Evolutionary conservation across 2,888 invertebrate species (phyloP).

Genomic region (Meliscaeva auricollis): DNA sequence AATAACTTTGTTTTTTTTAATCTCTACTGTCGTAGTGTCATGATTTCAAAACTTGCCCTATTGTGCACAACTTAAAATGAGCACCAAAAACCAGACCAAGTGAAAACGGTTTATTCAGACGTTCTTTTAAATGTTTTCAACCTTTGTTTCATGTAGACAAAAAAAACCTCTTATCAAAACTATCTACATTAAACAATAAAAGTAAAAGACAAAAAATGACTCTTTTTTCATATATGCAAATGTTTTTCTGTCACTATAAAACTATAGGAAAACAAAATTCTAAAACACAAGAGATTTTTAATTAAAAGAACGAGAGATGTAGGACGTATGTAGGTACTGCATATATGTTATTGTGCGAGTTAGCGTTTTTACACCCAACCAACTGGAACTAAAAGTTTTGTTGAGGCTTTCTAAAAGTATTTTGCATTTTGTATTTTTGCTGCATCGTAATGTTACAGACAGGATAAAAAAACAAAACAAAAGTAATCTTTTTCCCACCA

Average conservation of each 20-base stretch:
- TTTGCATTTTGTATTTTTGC: neutral
- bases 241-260: neutral
- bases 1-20: too few relatives aligned
- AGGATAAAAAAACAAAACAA: neutral
- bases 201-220: neutral
- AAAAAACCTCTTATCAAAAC: neutral
- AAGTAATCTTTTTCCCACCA: constrained; percentile 8
- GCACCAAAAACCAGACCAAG: too few relatives aligned
- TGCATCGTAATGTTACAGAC: neutral
- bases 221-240: constrained; percentile 20
- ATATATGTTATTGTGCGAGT: neutral
- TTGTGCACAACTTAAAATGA: too few relatives aligned
- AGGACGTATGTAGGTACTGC: neutral
- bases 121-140: neutral
- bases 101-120: too few relatives aligned
- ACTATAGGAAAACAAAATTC: neutral
- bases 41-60: too few relatives aligned
- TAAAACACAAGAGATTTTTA: constrained; percentile 23
- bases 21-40: too few relatives aligned
- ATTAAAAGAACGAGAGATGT: neutral
- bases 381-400: neutral
- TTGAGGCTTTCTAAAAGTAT: constrained; percentile 5
- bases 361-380: neutral
- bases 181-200: neutral
- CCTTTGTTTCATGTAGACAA: neutral